Conservation (phyloP, 2,797 vertebrate species). For the Lophotriccus pileatus region DNA sequence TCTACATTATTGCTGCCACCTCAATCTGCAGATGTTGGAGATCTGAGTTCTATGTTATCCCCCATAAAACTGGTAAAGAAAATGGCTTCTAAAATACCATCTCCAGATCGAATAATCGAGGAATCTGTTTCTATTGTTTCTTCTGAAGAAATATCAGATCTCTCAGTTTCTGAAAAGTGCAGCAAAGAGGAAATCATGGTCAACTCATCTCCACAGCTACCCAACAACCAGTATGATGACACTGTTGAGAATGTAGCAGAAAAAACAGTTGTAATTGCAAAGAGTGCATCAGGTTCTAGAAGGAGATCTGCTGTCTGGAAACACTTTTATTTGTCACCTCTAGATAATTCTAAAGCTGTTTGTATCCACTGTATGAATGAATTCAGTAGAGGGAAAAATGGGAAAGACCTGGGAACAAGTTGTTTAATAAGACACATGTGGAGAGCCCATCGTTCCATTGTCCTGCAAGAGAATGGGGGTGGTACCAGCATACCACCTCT, state of each 20-base stretch:
- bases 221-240: constrained; percentile 81
- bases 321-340: constrained; percentile 95
- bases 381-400: constrained; percentile 97
- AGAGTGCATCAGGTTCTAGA: constrained; percentile 86
- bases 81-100: constrained; percentile 82
- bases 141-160: constrained; percentile 85
- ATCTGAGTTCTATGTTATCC: constrained; percentile 75
- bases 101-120: constrained; percentile 80
- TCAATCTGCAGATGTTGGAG: constrained; percentile 62
- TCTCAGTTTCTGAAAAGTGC: constrained; percentile 81
- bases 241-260: constrained; percentile 78
- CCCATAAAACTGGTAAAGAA: constrained; percentile 85
- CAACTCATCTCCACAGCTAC: constrained; percentile 78
- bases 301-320: constrained; percentile 97
- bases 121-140: constrained; percentile 74
- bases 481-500: constrained; percentile 88
- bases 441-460: constrained; percentile 94
- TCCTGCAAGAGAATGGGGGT: constrained; percentile 91
- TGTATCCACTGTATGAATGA: constrained; percentile 98
- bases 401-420: constrained; percentile 95
- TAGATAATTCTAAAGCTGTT: constrained; percentile 96
- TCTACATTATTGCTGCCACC: constrained; percentile 67
- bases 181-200: constrained; percentile 74
- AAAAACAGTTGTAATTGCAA: constrained; percentile 80
- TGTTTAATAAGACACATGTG: constrained; percentile 98